A percentile compares a stretch with the other conserved stretches of the same genome.
phyloP scores from a whole-genome alignment of 2,797 vertebrate species.

The Taeniopygia guttata region DNA sequence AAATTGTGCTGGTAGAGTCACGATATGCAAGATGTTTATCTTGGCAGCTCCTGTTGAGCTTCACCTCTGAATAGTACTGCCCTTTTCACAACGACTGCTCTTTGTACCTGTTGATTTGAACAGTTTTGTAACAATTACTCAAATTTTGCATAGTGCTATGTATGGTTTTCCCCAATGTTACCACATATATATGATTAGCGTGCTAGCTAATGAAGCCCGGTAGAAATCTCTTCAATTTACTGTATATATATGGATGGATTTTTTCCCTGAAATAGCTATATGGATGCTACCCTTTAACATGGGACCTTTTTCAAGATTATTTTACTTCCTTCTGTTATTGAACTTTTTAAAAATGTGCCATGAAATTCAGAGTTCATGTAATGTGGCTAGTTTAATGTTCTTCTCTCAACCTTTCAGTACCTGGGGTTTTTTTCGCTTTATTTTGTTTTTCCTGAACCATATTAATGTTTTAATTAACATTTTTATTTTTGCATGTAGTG shows the following conservation, averaged over 20 bases:
- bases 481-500: slow-evolving; percentile 23
- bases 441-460: not conserved
- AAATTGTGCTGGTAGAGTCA: not conserved
- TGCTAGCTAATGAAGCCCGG: not conserved
- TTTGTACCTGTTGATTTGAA: not conserved
- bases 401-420: not conserved
- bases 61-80: not conserved
- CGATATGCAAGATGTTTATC: not conserved
- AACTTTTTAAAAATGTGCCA: not conserved
- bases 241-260: not conserved
- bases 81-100: not conserved
- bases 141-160: not conserved
- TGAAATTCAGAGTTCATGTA: not conserved
- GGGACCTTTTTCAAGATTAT: not conserved
- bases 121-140: not conserved
- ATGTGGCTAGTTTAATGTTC: not conserved
- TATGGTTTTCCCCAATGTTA: not conserved
- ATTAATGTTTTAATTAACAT: not conserved
- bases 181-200: not conserved
- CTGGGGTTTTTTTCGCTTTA: not conserved
- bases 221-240: not conserved
- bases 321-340: not conserved
- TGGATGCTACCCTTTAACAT: not conserved
- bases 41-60: not conserved
- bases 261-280: not conserved